Evolutionary conservation across 1,140 invertebrate species (phyloP), one percentile per base, ranked within the genome.

Genomic region (Drosophila yakuba): DNA sequence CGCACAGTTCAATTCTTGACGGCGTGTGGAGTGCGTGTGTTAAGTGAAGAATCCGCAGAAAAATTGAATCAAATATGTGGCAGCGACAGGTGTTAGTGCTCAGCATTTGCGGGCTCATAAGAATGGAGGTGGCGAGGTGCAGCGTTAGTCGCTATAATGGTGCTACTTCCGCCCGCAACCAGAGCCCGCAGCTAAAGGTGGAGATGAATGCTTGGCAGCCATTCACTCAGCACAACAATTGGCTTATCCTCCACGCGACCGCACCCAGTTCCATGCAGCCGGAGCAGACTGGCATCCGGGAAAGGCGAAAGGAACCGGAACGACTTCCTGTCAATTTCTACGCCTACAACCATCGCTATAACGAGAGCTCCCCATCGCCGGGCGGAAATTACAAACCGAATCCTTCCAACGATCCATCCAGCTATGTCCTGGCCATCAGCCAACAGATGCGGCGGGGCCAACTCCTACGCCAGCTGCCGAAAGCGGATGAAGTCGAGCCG

Each of bases 341-440:
- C 60, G 79, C 88, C 67, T 88, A 91, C 83, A 91, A 91, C 74
- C 89, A 88, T 45, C 83, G 88, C 15, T 88, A 84, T 71, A 83
- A 91, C 58, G 39, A 68, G 20, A 76, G 69, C 41, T 58, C 10
- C 50, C 28, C 56, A 20, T 25, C 58, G 50, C 44, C 67, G 15
- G 69, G 45, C 62, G 88, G 88, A 91, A 91, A 91, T 91, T 91
- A 91, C 88, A 73, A 84, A 80, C 80, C 77, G 80, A 62, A 75
- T 78, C 66, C 71, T 54, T 63, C 67, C 48, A 74, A 48, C 64
- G 71, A 77, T 36, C 66, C 76, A 43, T 73, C 73, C 58, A 77
- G 79, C 60, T 89, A 89, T 58, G 80, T 89, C 44, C 61, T 89
- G 48, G 84, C 84, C 66, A 84, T 89, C 52, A 80, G 84, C 52